Base-by-base conservation (phyloP, 2,888 invertebrate genomes). In the Callosobruchus maculatus region DNA sequence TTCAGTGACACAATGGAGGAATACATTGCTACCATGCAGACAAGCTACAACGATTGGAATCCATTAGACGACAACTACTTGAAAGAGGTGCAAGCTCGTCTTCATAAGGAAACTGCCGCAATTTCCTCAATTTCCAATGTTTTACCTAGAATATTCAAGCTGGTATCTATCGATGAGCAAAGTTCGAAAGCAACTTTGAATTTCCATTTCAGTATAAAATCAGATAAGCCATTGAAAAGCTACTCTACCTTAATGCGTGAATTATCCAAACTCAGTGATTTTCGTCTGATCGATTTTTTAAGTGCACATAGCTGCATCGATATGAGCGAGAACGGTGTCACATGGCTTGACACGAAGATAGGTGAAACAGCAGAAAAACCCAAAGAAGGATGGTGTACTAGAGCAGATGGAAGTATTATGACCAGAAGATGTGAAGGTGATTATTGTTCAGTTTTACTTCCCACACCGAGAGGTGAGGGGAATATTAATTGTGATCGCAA, bases 321-420 rank as follows among this genome's bases (percentile, higher is more conserved):
- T 22, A 21, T 22, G 18, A 67, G 73, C 68, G 74, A 74, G 0
- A 70, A 71, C 49, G 21, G 30, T 13, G 30, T 81, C 5, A 79
- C 76, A 26, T 83, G 83, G 83, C 79, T 80, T 0, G 70, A 72
- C 5, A 76, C 76, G n/a, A 5, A 71, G 9, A 71, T 77, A 5
- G 68, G 76, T n/a, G 49, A 71, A 3, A 71, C 71, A 0, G 74
- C 20, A 13, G 73, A 71, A 26, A 74, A 75, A 74, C 79, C 82
- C 0, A 66, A 26, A 20, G 75, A 77, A 67, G 80, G 79, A 7
- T 80, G 78, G 75, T 92, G 92, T 78, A 84, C 92, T 73, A 89
- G 89, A 83, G 79, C 82, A 5, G 89, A 90, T 80, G 90, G 90
- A 1, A 85, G 90, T 74, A 90, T 91, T 18, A 88, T 90, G 5